Conservation (phyloP, 2,113 vertebrate genomes). For the Odocoileus hemionus region DNA sequence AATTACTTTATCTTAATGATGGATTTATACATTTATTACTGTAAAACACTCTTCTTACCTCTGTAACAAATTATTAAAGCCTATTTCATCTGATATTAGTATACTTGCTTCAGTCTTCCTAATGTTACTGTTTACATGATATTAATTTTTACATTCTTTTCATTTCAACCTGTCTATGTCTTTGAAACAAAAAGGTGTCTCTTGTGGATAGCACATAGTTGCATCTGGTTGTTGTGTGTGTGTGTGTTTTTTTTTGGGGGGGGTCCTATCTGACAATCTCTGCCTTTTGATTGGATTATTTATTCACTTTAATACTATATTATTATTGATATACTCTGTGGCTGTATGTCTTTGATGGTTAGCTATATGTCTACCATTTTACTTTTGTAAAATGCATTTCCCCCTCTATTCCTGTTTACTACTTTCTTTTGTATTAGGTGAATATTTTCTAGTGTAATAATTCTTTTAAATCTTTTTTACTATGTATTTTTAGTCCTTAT, state of each 20-base stretch:
- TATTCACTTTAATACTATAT: not conserved
- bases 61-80: not conserved
- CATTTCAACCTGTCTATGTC: not conserved
- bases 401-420: not conserved
- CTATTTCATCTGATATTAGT: not conserved
- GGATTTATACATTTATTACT: not conserved
- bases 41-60: not conserved
- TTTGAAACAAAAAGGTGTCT: not conserved
- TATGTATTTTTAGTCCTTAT: not conserved
- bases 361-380: not conserved
- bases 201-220: not conserved
- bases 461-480: not conserved
- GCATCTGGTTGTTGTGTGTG: not conserved
- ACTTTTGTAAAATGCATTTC: not conserved
- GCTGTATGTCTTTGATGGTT: not conserved
- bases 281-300: not conserved
- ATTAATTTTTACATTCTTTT: not conserved
- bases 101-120: not conserved
- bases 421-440: not conserved
- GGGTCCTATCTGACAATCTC: not conserved
- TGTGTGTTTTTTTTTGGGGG: not conserved
- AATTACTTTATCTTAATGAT: not conserved
- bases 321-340: not conserved
- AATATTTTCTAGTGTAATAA: not conserved
- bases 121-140: not conserved